Conservation (phyloP, 2,888 invertebrate species). For the Eupithecia subfuscata region DNA sequence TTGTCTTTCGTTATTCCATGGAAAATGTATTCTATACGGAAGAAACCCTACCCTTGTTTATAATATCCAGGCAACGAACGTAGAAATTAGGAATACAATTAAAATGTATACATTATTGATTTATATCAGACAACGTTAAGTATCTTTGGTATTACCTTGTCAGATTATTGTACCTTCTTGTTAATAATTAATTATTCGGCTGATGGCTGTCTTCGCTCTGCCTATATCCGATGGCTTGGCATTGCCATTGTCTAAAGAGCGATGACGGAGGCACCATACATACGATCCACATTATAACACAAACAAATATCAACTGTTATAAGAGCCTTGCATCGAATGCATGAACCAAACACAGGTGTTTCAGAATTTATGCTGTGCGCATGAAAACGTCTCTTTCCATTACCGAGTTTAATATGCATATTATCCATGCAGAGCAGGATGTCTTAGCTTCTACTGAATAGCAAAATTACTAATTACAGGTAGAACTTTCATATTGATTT, state of each 20-base stretch:
- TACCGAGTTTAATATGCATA: neutral
- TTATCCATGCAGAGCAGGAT: neutral
- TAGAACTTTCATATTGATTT: too few relatives aligned
- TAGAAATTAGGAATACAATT: neutral
- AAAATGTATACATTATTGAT: neutral
- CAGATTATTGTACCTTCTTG: neutral
- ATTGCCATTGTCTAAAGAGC: constrained; percentile 17
- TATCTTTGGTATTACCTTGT: neutral
- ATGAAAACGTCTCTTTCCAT: neutral
- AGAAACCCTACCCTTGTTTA: constrained; percentile 12
- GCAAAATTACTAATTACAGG: neutral
- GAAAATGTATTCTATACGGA: constrained; percentile 15
- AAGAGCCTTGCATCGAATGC: neutral
- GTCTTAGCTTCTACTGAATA: neutral
- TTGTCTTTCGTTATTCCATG: constrained; percentile 22
- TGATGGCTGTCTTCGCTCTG: neutral
- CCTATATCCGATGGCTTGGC: constrained; percentile 13
- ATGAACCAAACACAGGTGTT: neutral
- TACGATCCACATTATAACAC: neutral
- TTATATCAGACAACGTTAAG: neutral
- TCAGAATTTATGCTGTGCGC: neutral
- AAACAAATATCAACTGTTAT: neutral
- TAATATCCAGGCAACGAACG: neutral
- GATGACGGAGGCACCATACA: constrained; percentile 9
- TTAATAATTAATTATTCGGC: neutral